A percentile compares a stretch with the other conserved stretches of the same genome.
phyloP scores from a whole-genome alignment of 2,113 vertebrate genomes.

The Suncus etruscus region DNA sequence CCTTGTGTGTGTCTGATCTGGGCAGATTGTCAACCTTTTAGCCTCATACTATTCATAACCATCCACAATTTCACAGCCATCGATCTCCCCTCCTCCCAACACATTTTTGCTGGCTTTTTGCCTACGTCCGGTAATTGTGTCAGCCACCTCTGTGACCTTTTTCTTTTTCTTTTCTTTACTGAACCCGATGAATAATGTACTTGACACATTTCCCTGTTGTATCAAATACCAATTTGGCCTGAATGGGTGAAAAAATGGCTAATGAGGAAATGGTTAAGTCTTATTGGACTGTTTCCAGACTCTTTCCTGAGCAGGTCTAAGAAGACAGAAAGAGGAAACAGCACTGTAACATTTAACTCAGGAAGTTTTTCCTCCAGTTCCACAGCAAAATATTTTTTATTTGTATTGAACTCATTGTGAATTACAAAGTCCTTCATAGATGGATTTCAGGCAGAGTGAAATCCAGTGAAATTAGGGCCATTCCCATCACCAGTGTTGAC shows the following conservation, averaged over 20 bases:
- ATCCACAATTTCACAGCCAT: conserved; percentile 79
- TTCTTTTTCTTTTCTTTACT: conserved; percentile 71
- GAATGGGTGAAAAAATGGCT: conserved; percentile 74
- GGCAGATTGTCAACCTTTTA: conserved; percentile 57
- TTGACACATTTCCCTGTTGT: conserved; percentile 75
- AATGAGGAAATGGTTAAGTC: conserved; percentile 72
- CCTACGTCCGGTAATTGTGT: conserved; percentile 75
- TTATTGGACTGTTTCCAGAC: conserved; percentile 19
- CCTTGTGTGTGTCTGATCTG: conserved; percentile 36
- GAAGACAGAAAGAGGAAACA: background rate
- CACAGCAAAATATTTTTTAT: background rate
- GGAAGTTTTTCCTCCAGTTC: conserved; percentile 41
- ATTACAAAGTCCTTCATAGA: too few relatives aligned
- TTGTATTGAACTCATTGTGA: too few relatives aligned
- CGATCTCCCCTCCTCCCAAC: background rate
- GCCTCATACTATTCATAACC: conserved; percentile 71
- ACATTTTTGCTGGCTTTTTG: conserved; percentile 67
- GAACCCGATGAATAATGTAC: conserved; percentile 77
- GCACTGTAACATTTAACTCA: background rate
- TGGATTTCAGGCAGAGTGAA: too few relatives aligned
- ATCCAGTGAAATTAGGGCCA: too few relatives aligned
- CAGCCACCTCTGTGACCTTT: conserved; percentile 80
- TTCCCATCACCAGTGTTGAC: too few relatives aligned
- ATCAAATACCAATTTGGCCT: conserved; percentile 80
- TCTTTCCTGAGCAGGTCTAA: conserved; percentile 16